Evolutionary conservation across 2,797 vertebrate species (phyloP), one percentile per base, ranked within the genome.

Genomic region (Crocodylus rhombifer): DNA sequence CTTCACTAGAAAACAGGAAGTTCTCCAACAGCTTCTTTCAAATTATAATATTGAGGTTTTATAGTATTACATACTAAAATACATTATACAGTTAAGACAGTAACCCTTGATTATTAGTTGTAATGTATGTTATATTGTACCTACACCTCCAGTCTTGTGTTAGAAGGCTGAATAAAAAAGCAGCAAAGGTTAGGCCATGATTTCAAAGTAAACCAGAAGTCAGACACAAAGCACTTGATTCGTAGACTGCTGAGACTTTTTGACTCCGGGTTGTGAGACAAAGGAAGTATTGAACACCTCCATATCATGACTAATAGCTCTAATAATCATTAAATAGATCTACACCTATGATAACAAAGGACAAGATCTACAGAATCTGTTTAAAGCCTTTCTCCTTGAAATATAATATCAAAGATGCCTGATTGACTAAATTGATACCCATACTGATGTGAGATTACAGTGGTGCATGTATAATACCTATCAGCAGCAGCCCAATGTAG

Each of bases 181-280:
- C 74, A 87, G 51, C 14, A 90, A 91, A 86, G 14, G 2, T 16
- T 15, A 75, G 15, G 57, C 61, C 69, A 26, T 82, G 89, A 89
- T 94, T 82, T 51, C 64, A 93, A 91, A 89, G 61, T 55, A 82
- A 74, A 76, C 76, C 83, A 7, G 65, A 75, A 62, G n/a, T n/a
- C 30, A 86, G 36, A 79, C 6, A 13, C 76, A 74, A 86, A 92
- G 76, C 51, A 93, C 73, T 94, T 96, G 57, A 90, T 87, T 92
- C 93, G 56, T 58, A 73, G 94, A 88, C 21, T 74, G 63, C 10
- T 67, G 67, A 85, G 78, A 83, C 26, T 77, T 92, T 88, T 80
- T 77, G 33, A 86, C 60, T 82, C 56, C 75, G 51, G 89, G 75
- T 13, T 60, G 69, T 87, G 51, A 88, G 87, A 91, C 7, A 69